These are phyloP conservation scores for Myotis pilosus DNA, from an alignment of 2,797 vertebrate species.

Conservation along the genomic window DNA sequence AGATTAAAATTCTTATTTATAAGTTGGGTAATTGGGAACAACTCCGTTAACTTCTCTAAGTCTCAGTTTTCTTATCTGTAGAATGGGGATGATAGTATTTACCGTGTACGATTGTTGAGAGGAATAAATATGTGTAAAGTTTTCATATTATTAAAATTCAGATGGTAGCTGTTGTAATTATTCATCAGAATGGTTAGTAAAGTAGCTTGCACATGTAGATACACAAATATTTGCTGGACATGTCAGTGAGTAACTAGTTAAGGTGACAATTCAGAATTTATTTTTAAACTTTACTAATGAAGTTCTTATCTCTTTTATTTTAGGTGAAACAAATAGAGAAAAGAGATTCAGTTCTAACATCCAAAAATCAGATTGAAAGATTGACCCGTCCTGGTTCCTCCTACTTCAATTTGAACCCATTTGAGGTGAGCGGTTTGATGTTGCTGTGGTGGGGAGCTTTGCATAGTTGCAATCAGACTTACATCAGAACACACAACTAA, in stretches of 20 bases:
- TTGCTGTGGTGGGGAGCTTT: background rate
- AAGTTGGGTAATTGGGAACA: conserved; percentile 16
- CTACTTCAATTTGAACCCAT: conserved; percentile 98
- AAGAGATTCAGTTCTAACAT: conserved; percentile 96
- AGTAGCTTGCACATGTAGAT: background rate
- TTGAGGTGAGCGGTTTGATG: conserved; percentile 88
- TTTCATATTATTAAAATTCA: conserved; percentile 29
- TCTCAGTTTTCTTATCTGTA: conserved; percentile 43
- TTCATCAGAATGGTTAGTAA: conserved; percentile 7
- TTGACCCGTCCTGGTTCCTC: conserved; percentile 95
- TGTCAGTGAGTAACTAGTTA: background rate
- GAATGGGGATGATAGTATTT: background rate
- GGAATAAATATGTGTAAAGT: background rate
- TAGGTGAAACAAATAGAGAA: conserved; percentile 99
- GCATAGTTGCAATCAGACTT: background rate
- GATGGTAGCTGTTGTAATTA: background rate
- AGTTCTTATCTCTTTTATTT: conserved; percentile 52
- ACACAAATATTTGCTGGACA: background rate
- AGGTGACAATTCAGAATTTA: conserved; percentile 33
- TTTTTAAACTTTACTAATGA: conserved; percentile 57
- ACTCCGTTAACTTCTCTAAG: background rate
- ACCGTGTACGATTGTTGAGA: background rate
- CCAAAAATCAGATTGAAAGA: conserved; percentile 98
- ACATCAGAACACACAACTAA: background rate
- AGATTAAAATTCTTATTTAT: conserved; percentile 36